Percentiles rank a stretch among this genome's conserved stretches.
Conservation (phyloP, 2,888 invertebrate species). For the Odontothrips loti region DNA sequence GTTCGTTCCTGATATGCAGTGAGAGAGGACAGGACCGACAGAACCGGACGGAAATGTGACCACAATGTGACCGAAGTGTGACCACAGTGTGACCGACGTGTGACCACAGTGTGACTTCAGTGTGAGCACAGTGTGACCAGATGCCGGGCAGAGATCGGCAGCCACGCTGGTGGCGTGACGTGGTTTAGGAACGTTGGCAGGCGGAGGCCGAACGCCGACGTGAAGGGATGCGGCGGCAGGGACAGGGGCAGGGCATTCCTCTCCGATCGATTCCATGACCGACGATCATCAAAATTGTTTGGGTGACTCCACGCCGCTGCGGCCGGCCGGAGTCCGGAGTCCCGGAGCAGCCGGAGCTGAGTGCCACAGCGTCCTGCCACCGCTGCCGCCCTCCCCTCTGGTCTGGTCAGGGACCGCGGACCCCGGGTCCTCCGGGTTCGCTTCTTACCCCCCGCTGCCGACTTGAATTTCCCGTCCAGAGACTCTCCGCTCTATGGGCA, state of each 20-base stretch:
- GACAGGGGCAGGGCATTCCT: background rate
- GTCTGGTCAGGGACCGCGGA: no score
- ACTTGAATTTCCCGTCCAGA: no score
- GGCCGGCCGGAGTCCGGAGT: background rate
- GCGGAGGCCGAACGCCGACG: background rate
- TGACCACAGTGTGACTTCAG: background rate
- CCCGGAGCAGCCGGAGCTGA: no score
- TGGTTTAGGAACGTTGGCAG: no score
- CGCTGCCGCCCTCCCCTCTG: no score
- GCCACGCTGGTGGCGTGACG: background rate
- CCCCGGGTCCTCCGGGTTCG: background rate
- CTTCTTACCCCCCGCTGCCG: background rate
- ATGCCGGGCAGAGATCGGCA: background rate
- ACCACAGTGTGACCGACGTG: background rate
- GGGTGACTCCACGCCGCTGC: background rate
- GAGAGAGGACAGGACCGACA: background rate
- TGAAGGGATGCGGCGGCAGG: background rate
- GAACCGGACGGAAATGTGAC: background rate
- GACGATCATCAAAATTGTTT: slow-evolving; percentile 25
- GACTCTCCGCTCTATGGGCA: no score
- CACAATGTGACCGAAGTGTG: background rate
- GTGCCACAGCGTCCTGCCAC: no score
- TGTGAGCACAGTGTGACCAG: no score
- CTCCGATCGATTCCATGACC: slow-evolving; percentile 3
- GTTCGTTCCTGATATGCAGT: no score